Evolutionary conservation across 2,797 vertebrate species (phyloP).

Genomic region (Cirrhinus mrigala): DNA sequence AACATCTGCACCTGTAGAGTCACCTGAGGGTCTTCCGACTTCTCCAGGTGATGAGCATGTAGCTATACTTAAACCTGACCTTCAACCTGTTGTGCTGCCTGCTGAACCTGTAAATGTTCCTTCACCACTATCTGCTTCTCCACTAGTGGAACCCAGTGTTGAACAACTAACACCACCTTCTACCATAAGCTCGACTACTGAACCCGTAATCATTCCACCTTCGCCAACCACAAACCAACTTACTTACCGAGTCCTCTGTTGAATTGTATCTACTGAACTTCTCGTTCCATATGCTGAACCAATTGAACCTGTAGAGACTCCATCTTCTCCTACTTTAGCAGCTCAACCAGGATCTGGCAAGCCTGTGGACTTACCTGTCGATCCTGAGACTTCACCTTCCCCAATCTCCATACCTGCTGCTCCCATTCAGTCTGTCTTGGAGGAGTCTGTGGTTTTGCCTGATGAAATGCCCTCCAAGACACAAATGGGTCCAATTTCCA

Average conservation of each 20-base stretch:
- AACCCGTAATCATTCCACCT: no score
- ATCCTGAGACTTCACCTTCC: not conserved
- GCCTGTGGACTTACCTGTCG: slow-evolving; percentile 3
- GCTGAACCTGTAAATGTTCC: slow-evolving; percentile 30
- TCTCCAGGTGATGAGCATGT: slow-evolving; percentile 34
- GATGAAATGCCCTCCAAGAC: not conserved
- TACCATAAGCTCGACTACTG: slow-evolving; percentile 18
- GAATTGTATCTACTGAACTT: not conserved
- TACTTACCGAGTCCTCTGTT: not conserved
- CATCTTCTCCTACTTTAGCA: not conserved
- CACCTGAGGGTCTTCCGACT: not conserved
- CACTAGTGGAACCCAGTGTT: slow-evolving; percentile 14
- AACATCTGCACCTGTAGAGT: slow-evolving; percentile 29
- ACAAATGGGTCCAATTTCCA: not conserved
- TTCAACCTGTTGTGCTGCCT: not conserved
- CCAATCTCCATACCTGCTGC: not conserved
- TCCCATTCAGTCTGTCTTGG: slow-evolving; percentile 46
- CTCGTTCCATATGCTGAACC: not conserved
- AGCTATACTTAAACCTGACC: slow-evolving; percentile 29
- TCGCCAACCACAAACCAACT: not conserved
- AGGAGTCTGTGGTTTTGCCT: slow-evolving; percentile 9
- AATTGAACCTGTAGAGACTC: not conserved
- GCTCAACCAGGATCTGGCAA: slow-evolving; percentile 9
- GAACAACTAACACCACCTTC: no score
- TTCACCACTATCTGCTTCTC: slow-evolving; percentile 31